Evolutionary conservation across 2,113 vertebrate genomes (phyloP).

Genomic region (Malurus melanocephalus): DNA sequence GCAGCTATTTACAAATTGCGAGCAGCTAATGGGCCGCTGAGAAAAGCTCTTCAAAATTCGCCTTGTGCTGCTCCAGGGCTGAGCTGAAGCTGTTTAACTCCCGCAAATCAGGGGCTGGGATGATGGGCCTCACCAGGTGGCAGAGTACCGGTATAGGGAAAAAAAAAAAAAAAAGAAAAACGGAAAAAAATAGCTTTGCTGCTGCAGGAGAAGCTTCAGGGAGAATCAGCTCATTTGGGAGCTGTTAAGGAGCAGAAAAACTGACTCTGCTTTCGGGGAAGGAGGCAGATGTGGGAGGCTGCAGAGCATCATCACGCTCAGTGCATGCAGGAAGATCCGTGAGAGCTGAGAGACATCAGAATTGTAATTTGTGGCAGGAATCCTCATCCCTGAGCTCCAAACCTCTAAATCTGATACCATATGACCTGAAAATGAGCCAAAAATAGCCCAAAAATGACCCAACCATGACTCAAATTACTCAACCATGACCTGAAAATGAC

Average conservation of each 20-base stretch:
- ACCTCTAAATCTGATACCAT: too few relatives aligned
- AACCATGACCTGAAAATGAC: too few relatives aligned
- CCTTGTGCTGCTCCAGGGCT: not conserved
- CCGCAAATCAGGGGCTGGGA: not conserved
- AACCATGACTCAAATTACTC: too few relatives aligned
- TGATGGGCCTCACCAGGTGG: not conserved
- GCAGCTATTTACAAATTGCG: not conserved
- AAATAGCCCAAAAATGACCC: too few relatives aligned
- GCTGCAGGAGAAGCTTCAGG: not conserved
- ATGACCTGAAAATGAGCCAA: too few relatives aligned
- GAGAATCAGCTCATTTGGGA: not conserved
- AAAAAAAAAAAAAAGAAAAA: not conserved
- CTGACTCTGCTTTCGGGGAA: not conserved
- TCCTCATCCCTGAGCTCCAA: not conserved
- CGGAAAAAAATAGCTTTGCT: not conserved
- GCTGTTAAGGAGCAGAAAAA: not conserved
- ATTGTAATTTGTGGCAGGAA: not conserved
- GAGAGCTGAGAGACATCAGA: not conserved
- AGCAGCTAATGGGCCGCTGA: not conserved
- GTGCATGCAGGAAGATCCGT: fast-evolving
- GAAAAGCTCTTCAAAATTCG: not conserved
- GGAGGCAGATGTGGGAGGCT: not conserved
- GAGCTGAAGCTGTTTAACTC: not conserved
- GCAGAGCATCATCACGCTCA: fast-evolving
- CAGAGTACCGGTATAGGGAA: not conserved